Conservation (phyloP, 2,113 vertebrate genomes). For the Phainopepla nitens region DNA sequence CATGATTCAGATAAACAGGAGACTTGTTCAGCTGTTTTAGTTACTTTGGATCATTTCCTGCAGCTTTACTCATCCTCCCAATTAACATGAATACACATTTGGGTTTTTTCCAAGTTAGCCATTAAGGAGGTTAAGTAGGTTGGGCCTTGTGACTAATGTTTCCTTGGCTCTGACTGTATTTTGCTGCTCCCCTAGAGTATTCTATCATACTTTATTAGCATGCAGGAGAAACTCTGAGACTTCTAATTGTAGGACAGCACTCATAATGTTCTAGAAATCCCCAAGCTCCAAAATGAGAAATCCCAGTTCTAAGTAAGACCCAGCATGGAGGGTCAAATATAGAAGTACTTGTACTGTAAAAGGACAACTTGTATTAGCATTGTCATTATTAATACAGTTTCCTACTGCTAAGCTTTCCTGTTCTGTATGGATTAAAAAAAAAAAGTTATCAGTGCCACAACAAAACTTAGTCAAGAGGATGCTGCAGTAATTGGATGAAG, state of each 20-base stretch:
- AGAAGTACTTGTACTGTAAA: not conserved
- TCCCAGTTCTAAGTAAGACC: not conserved
- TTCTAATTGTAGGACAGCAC: not conserved
- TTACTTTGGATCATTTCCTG: conserved; percentile 45
- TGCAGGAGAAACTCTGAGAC: not conserved
- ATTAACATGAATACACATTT: not conserved
- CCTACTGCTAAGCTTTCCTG: not conserved
- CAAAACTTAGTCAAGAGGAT: not conserved
- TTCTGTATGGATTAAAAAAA: not conserved
- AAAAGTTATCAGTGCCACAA: not conserved
- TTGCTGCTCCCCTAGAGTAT: not conserved
- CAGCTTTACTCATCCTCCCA: conserved; percentile 35
- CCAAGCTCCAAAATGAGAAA: not conserved
- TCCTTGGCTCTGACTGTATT: not conserved
- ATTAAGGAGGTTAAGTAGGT: conserved; percentile 23
- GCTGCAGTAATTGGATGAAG: not conserved
- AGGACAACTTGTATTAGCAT: not conserved
- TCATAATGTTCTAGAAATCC: not conserved
- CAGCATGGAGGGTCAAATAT: not conserved
- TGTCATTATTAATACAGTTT: not conserved
- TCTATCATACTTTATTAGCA: not conserved
- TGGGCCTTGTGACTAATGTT: conserved; percentile 34
- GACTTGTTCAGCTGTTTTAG: conserved; percentile 13
- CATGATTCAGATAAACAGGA: conserved; percentile 11
- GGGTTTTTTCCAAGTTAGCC: not conserved